Evolutionary conservation across 2,113 vertebrate species (phyloP).

Genomic region (Heloderma charlesbogerti): DNA sequence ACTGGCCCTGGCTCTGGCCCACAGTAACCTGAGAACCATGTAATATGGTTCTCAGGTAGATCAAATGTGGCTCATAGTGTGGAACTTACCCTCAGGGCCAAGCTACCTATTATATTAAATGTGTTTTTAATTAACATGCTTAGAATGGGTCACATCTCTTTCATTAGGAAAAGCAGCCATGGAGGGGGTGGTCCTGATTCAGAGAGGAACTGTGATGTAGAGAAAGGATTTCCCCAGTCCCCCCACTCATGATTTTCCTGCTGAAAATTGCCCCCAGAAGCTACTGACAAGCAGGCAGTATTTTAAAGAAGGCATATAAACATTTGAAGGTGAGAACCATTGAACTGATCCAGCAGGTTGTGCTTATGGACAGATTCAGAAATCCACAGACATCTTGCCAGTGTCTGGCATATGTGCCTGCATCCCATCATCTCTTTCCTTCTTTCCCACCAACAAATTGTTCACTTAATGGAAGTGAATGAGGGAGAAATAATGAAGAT

Average conservation of each 20-base stretch:
- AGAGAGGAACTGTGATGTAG: neutral
- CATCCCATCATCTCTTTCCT: neutral
- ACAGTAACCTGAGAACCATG: neutral
- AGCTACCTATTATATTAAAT: neutral
- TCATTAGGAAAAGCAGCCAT: neutral
- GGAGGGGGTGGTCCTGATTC: neutral
- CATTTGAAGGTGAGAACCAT: neutral
- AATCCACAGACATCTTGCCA: neutral
- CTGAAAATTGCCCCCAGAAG: neutral
- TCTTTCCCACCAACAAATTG: neutral
- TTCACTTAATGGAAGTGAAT: neutral
- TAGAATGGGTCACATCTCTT: neutral
- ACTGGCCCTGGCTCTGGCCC: neutral
- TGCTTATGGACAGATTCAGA: neutral
- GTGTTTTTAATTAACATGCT: too few relatives aligned
- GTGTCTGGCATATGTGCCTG: neutral
- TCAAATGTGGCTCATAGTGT: neutral
- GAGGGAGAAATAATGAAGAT: neutral
- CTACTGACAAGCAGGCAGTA: neutral
- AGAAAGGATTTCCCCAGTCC: neutral
- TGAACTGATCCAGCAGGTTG: neutral
- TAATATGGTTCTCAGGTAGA: neutral
- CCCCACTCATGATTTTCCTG: neutral
- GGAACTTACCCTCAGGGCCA: neutral
- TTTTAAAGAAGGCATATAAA: neutral